phyloP scores from a whole-genome alignment of 2,888 invertebrate genomes.

The Eilema caniola region DNA sequence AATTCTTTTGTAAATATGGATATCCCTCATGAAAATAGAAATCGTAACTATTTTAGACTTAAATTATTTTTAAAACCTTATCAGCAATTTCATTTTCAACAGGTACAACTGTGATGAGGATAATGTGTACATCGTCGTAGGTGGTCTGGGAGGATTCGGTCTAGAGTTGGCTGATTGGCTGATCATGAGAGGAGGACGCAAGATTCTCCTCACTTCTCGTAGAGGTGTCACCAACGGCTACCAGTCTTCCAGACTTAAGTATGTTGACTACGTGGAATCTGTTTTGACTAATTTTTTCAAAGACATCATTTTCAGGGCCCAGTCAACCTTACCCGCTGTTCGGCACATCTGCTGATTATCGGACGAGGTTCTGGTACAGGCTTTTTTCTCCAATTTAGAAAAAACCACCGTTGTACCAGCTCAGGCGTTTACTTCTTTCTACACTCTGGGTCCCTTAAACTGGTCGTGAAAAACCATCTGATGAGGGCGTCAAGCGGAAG shows the following conservation, averaged over 20 bases:
- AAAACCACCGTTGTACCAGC: no score
- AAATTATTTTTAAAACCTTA: neutral
- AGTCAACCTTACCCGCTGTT: no score
- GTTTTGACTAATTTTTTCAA: neutral
- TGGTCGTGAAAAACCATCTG: no score
- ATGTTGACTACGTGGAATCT: constrained; percentile 26
- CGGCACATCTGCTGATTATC: no score
- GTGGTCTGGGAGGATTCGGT: constrained; percentile 97
- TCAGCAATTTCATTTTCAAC: neutral
- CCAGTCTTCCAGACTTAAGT: constrained; percentile 91
- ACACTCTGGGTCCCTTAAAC: no score
- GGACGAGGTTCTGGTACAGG: no score
- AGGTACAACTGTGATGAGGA: constrained; percentile 85
- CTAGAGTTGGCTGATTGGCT: constrained; percentile 96
- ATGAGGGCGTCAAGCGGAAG: no score
- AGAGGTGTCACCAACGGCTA: constrained; percentile 93
- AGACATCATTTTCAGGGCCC: neutral
- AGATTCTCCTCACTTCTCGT: constrained; percentile 93
- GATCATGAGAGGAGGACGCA: constrained; percentile 92
- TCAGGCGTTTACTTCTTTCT: no score
- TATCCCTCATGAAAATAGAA: no score
- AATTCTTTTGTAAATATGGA: no score
- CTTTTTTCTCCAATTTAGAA: no score
- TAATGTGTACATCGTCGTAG: constrained; percentile 88
- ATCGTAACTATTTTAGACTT: no score